These are phyloP conservation scores for Alectoris magna DNA, from an alignment of 2,797 vertebrate species.

Conservation along the genomic window DNA sequence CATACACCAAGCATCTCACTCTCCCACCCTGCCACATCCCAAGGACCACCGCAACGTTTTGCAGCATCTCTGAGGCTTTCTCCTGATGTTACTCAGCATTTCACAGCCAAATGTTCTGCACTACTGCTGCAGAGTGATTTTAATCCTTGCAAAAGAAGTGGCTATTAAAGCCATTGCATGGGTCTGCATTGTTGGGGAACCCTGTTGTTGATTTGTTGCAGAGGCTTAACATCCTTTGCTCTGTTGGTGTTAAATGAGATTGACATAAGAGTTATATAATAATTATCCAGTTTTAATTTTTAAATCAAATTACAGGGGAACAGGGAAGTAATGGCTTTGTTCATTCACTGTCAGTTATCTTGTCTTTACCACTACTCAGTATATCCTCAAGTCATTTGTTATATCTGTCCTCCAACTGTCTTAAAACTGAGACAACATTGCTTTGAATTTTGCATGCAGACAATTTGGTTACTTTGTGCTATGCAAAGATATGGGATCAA, in stretches of 20 bases:
- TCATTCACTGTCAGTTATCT: conserved; percentile 13
- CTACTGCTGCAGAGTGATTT: not conserved
- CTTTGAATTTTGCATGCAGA: not conserved
- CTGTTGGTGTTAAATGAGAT: not conserved
- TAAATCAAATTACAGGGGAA: not conserved
- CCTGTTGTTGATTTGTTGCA: not conserved
- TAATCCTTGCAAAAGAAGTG: not conserved
- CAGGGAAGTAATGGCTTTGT: not conserved
- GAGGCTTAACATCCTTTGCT: not conserved
- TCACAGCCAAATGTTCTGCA: not conserved
- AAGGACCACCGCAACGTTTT: not conserved
- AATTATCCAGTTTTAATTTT: conserved; percentile 27
- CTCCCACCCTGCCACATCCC: not conserved
- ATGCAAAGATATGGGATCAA: not conserved
- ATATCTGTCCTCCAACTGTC: not conserved
- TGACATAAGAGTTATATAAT: not conserved
- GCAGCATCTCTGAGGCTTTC: not conserved
- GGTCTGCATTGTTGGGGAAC: not conserved
- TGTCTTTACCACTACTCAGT: conserved; percentile 6
- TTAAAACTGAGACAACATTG: not conserved
- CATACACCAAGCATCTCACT: not conserved
- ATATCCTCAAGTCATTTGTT: conserved; percentile 2
- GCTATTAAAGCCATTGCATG: not conserved
- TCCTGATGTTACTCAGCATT: not conserved
- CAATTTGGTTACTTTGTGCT: not conserved